These are phyloP conservation scores for Danionella cerebrum DNA, from an alignment of 2,113 vertebrate species.

Conservation along the genomic window DNA sequence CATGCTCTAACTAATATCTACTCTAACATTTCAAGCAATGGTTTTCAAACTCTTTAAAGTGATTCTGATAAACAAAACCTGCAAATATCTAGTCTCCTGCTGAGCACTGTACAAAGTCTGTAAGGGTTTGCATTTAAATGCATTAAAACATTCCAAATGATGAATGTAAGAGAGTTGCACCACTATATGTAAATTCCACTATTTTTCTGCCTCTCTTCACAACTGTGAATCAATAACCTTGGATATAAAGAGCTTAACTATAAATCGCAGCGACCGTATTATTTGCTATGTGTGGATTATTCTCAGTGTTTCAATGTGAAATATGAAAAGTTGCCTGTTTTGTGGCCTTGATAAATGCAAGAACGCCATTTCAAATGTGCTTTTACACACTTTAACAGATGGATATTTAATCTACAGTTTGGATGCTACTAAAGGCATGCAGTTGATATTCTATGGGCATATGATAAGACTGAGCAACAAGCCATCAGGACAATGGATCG, in stretches of 20 bases:
- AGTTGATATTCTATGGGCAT: not conserved
- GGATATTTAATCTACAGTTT: not conserved
- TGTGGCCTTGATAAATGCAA: conserved; percentile 15
- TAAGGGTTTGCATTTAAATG: not conserved
- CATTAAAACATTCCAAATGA: conserved; percentile 19
- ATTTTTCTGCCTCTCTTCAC: not conserved
- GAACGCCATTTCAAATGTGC: not conserved
- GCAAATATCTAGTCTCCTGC: conserved; percentile 3
- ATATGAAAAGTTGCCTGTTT: not conserved
- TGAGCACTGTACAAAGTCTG: not conserved
- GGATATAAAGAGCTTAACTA: not conserved
- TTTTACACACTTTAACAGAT: not conserved
- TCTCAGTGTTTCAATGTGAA: not conserved
- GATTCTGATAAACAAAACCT: not conserved
- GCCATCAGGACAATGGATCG: too few species aligned
- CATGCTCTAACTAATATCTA: not conserved
- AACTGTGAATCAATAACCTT: not conserved
- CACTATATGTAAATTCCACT: not conserved
- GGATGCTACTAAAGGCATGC: not conserved
- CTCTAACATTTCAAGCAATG: conserved; percentile 1
- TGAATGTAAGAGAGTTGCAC: conserved; percentile 5
- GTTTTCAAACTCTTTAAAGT: not conserved
- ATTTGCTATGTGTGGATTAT: conserved; percentile 5
- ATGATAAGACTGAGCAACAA: too few species aligned
- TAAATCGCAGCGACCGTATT: not conserved